Percentiles rank a stretch among this genome's conserved stretches.
These are phyloP conservation scores for Ctenopoma kingsleyae DNA, from an alignment of 2,797 vertebrate species.

Conservation along the genomic window DNA sequence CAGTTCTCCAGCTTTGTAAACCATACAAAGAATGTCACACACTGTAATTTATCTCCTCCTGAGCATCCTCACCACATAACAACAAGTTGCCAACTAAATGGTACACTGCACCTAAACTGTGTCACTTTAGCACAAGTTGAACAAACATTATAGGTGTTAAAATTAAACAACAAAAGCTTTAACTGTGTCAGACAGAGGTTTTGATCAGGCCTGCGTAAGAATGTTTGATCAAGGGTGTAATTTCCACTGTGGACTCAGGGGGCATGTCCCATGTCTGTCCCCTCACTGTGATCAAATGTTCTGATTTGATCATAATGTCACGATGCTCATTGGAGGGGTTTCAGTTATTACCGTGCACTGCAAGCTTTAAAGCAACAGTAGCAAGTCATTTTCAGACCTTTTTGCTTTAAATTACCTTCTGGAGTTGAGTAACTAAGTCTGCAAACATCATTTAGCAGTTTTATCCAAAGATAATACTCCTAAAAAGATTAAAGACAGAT, in stretches of 20 bases:
- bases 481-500: neutral
- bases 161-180: neutral
- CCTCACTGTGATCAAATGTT: neutral
- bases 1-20: conserved; percentile 31
- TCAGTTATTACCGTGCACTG: neutral
- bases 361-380: neutral
- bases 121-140: neutral
- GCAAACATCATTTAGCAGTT: neutral
- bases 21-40: conserved; percentile 23
- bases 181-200: neutral
- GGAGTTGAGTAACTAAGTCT: neutral
- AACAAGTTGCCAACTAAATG: conserved; percentile 6
- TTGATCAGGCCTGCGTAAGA: neutral
- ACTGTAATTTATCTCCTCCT: conserved; percentile 5
- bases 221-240: neutral
- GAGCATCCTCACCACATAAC: conserved; percentile 12
- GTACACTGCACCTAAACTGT: neutral
- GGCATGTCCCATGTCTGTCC: neutral
- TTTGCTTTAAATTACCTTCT: neutral
- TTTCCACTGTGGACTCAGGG: neutral
- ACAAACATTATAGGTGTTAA: neutral
- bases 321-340: neutral
- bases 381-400: neutral
- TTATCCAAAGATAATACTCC: neutral
- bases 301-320: neutral